phyloP scores from a whole-genome alignment of 2,113 vertebrate species.

The Amphilophus citrinellus region DNA sequence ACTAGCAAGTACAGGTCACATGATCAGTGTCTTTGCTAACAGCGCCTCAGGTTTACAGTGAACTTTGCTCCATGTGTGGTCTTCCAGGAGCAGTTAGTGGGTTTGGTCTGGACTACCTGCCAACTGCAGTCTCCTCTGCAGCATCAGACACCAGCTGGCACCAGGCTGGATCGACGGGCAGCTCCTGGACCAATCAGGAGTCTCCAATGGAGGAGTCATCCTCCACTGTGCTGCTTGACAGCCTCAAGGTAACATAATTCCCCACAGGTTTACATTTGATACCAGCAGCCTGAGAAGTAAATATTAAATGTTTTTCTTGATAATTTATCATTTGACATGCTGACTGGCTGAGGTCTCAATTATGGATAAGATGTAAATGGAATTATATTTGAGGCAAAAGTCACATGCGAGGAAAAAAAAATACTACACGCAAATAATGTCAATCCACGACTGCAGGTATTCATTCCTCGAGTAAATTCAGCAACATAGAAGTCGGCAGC shows the following conservation, averaged over 20 bases:
- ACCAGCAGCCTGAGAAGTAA: background rate
- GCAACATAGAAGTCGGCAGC: too few relatives aligned
- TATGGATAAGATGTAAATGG: too few relatives aligned
- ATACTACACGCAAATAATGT: too few relatives aligned
- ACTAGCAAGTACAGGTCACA: background rate
- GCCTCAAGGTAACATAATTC: constrained; percentile 86
- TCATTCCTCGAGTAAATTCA: too few relatives aligned
- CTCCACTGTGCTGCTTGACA: constrained; percentile 94
- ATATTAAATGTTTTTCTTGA: background rate
- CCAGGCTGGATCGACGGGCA: constrained; percentile 83
- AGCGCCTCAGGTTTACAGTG: too few relatives aligned
- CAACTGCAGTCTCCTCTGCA: constrained; percentile 82
- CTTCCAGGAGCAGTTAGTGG: constrained; percentile 84
- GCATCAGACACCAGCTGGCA: constrained; percentile 92
- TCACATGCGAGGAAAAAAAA: too few relatives aligned
- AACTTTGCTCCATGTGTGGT: background rate
- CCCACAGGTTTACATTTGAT: background rate
- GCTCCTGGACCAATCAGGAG: constrained; percentile 92
- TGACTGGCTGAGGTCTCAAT: background rate
- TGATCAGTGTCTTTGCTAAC: background rate
- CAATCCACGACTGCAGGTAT: too few relatives aligned
- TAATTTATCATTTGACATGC: background rate
- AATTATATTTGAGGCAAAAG: too few relatives aligned
- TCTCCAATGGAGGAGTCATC: constrained; percentile 94
- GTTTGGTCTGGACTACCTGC: constrained; percentile 95